Evolutionary conservation across 2,113 vertebrate genomes (phyloP), one percentile per base, ranked within the genome.

Genomic region (Silurus meridionalis): DNA sequence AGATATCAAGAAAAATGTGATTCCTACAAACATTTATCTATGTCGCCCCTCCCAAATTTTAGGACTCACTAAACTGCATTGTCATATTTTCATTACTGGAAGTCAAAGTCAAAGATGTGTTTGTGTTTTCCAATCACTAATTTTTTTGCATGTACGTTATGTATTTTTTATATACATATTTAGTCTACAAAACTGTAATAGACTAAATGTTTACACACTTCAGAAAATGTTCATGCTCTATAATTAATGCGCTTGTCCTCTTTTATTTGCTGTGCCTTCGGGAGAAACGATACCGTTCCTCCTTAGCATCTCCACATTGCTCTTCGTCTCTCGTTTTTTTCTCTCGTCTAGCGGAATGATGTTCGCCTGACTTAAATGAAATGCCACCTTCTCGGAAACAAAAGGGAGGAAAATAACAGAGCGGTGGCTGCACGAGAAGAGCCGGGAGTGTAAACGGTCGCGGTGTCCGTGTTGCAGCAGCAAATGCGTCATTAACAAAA

Each of bases 191-290:
- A 64, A 21, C 4, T 28, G 17, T 23, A 52, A 64, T 25, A 78
- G 23, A 25, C n/a, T 53, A 64, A 77, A 84, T 84, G 57, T 77
- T 46, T 84, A 48, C 23, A 50, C 69, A 48, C 21, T 60, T 75
- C 57, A 17, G 58, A 61, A 72, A 69, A 57, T 80, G 28, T 74
- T 6, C 69, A 28, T 25, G 50, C 48, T 67, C 61, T 84, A 78
- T 87, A 82, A 87, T 87, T 85, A 85, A 82, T 84, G 88, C 89
- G 80, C 83, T 74, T 90, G 93, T 92, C 91, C 89, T 92, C 89
- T 66, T 64, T 85, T 84, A 79, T 91, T 89, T 57, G 86, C 88
- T 90, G 87, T 85, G 85, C 87, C 87, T 89, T 90, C 89, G 71
- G 91, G 86, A 90, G 87, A 82, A 84, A 88, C 90, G 89, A 88